Base-by-base conservation (phyloP, 2,113 vertebrate species). In the Ciconia maguari region DNA sequence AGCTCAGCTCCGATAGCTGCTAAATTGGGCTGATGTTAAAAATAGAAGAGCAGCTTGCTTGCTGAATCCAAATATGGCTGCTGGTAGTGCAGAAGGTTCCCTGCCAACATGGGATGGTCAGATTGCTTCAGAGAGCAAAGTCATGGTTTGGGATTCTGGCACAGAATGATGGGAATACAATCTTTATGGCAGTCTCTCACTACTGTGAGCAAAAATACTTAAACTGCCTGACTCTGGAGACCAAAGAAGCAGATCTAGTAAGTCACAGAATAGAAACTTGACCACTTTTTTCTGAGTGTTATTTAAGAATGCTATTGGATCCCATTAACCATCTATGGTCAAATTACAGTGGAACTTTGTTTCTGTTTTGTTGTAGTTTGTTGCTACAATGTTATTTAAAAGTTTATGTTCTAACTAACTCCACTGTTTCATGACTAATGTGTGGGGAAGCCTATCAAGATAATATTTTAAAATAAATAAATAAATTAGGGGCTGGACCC, bases 21-120 rank as follows among this genome's bases (percentile, higher is more conserved):
- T 90, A 54, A 83, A 71, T 54, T 48, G 81, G 66, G 69, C 54
- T 89, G 44, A 2, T 77, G 79, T 88, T 97, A 96, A 94, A 97
- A 97, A 96, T 97, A 97, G 82, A 61, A 81, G 32, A 44, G 32
- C 42, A 60, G 18, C n/a, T 55, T 38, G 46, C 83, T 81, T 57
- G 26, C 81, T 82, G 69, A 61, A 61, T 74, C 83, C 87, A 83
- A 83, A 36, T 71, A 49, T 5, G 83, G 92, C 42, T 55, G 18
- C 77, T 75, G 44, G 81, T 49, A 27, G 9, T 48, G 84, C 24
- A 15, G 42, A 16, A 34, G n/a, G 44, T 25, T 57, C 24, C 34
- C 77, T 65, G 72, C 49, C 32, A 46, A 34, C 48, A 20, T 10
- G 11, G 49, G 26, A 15, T 36, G 17, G 41, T 44, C 38, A 10